Conservation (phyloP, 2,888 invertebrate genomes). For the Epinotia ramella region DNA sequence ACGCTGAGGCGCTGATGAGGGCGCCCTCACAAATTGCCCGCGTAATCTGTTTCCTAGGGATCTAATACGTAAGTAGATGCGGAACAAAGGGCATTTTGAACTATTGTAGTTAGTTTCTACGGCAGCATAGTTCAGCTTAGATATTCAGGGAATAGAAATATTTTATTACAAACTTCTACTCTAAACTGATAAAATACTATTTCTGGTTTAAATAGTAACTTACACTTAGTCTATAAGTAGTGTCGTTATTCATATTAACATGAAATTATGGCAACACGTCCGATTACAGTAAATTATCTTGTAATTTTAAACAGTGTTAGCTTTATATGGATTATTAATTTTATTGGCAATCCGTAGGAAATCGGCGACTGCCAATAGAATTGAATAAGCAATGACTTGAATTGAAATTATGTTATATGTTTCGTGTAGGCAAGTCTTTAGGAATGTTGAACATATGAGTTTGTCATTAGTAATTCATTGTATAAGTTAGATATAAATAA, state of each 20-base stretch:
- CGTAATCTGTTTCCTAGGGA: conserved; percentile 17
- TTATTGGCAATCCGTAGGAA: conserved; percentile 8
- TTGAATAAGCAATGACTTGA: conserved; percentile 10
- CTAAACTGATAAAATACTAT: neutral
- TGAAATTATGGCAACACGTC: conserved; percentile 14
- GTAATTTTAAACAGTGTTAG: conserved; percentile 32
- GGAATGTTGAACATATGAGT: neutral
- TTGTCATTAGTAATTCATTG: neutral
- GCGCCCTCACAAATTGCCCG: neutral
- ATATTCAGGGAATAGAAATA: neutral
- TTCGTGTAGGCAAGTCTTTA: neutral
- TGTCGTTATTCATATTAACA: conserved; percentile 6
- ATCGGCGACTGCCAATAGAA: conserved; percentile 2
- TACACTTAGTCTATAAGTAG: neutral
- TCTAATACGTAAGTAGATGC: neutral
- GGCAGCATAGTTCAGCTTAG: neutral
- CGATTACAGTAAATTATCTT: conserved; percentile 37
- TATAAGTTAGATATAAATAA: no score
- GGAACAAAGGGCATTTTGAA: conserved; percentile 1
- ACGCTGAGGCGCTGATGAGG: no score
- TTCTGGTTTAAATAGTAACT: neutral
- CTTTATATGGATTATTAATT: conserved; percentile 25
- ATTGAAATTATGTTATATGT: conserved; percentile 3
- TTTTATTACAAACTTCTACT: neutral
- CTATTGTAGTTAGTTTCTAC: neutral